phyloP scores from a whole-genome alignment of 1,140 invertebrate species.

The Brachionus rubens region DNA sequence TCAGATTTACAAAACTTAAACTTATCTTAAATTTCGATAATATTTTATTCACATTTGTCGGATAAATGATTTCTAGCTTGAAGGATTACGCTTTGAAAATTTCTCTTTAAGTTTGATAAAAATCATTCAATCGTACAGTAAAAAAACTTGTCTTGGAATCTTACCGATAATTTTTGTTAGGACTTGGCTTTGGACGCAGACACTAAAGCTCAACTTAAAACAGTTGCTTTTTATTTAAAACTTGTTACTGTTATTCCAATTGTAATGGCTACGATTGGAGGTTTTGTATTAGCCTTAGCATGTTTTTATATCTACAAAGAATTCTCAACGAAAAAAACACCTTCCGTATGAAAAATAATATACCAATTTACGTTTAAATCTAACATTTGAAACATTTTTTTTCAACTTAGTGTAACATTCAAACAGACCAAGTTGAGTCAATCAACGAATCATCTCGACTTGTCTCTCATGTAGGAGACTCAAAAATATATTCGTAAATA shows the following conservation, averaged over 20 bases:
- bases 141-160: not conserved
- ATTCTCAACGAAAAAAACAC: not conserved
- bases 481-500: conserved; percentile 16
- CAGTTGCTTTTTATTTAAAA: not conserved
- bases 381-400: not conserved
- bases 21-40: too few species aligned
- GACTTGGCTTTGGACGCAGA: not conserved
- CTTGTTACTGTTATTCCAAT: not conserved
- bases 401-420: not conserved
- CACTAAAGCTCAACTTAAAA: not conserved
- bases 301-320: not conserved
- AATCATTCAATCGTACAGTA: not conserved
- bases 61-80: too few species aligned
- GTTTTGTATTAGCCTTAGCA: not conserved
- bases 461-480: not conserved
- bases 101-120: too few species aligned
- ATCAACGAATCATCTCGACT: not conserved
- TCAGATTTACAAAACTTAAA: too few species aligned
- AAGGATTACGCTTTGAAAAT: too few species aligned
- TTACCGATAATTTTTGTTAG: too few species aligned
- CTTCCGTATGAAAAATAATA: not conserved
- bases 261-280: not conserved
- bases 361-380: not conserved
- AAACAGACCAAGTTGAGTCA: not conserved
- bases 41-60: too few species aligned